Conservation (phyloP, 2,888 invertebrate genomes). For the Diloba caeruleocephala region DNA sequence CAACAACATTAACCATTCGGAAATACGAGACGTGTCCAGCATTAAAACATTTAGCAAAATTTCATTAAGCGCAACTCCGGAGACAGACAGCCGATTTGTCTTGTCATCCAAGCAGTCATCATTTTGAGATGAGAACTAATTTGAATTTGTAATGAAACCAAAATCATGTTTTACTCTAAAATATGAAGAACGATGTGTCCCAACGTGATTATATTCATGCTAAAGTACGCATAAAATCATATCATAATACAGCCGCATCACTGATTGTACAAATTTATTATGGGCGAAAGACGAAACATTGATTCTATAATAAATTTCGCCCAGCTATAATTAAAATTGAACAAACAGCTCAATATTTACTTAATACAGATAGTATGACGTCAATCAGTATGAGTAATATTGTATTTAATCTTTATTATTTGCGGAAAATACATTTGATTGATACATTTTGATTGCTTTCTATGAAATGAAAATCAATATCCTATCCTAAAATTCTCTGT, state of each 20-base stretch:
- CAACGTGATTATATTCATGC: conserved; percentile 19
- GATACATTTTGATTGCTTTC: conserved; percentile 35
- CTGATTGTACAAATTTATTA: conserved; percentile 18
- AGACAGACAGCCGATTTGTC: conserved; percentile 77
- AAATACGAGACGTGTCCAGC: conserved; percentile 74
- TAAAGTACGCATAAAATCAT: conserved; percentile 8
- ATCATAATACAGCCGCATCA: conserved; percentile 22
- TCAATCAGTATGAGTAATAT: conserved; percentile 20
- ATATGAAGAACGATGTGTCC: conserved; percentile 45
- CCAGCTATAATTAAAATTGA: conserved; percentile 35
- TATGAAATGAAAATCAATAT: conserved; percentile 40
- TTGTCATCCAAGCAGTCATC: conserved; percentile 76
- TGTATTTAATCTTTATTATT: conserved; percentile 24
- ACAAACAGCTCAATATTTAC: conserved; percentile 34
- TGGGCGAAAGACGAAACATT: conserved; percentile 8
- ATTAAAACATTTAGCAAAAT: conserved; percentile 72
- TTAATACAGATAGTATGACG: conserved; percentile 30
- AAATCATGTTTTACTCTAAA: conserved; percentile 61
- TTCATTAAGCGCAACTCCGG: conserved; percentile 72
- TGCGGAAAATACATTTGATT: conserved; percentile 4
- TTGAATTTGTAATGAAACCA: conserved; percentile 79
- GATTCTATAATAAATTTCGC: conserved; percentile 21
- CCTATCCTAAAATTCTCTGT: conserved; percentile 11
- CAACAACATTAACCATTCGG: conserved; percentile 56
- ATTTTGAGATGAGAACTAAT: conserved; percentile 74